Percentiles rank a stretch among this genome's conserved stretches.
phyloP scores from a whole-genome alignment of 2,888 invertebrate genomes.

The Mamestra brassicae region DNA sequence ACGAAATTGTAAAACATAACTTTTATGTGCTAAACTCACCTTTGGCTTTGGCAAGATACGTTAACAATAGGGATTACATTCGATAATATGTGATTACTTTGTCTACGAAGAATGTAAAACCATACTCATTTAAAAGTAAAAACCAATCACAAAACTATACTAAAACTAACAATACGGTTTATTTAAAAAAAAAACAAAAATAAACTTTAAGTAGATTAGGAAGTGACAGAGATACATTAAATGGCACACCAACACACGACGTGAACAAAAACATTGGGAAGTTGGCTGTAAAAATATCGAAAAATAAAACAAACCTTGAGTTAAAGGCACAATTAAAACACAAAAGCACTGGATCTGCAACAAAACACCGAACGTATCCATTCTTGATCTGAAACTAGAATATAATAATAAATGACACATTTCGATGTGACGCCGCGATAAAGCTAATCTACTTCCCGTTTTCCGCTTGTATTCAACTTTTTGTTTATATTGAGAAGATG shows the following conservation, averaged over 20 bases:
- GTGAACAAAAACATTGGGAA: neutral
- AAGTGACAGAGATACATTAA: neutral
- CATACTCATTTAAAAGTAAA: neutral
- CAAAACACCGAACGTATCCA: slow-evolving; percentile 31
- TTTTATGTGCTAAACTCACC: too few relatives aligned
- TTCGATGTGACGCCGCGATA: slow-evolving; percentile 33
- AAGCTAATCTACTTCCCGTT: slow-evolving; percentile 47
- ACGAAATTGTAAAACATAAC: neutral
- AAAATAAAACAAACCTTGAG: slow-evolving; percentile 26
- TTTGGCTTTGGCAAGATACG: too few relatives aligned
- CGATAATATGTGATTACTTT: too few relatives aligned
- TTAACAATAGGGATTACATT: too few relatives aligned
- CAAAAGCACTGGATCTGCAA: slow-evolving; percentile 21
- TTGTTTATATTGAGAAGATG: neutral
- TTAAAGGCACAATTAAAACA: slow-evolving; percentile 2
- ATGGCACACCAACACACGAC: neutral
- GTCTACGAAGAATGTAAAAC: too few relatives aligned
- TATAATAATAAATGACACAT: slow-evolving; percentile 7
- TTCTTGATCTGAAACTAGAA: neutral
- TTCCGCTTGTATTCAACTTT: neutral
- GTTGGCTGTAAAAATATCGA: neutral
- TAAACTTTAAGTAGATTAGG: neutral
- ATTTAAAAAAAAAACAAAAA: neutral
- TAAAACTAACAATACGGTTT: neutral
- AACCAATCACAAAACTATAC: neutral